Percentiles rank a stretch among this genome's conserved stretches.
Conservation (phyloP, 2,888 invertebrate genomes). For the Diarsia rubi region DNA sequence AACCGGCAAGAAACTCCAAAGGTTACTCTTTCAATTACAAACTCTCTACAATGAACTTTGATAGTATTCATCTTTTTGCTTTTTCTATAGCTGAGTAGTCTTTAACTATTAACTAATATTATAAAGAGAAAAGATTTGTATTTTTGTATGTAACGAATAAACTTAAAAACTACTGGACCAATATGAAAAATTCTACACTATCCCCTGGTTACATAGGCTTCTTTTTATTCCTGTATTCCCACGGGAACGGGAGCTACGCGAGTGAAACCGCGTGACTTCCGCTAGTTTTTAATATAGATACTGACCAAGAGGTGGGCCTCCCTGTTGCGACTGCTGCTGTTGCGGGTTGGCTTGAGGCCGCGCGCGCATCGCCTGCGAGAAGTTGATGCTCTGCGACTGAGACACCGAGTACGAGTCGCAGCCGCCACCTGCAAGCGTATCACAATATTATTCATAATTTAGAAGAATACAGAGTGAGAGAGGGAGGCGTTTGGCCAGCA, state of each 20-base stretch:
- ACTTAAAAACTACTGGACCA: too few relatives aligned
- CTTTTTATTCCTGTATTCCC: too few relatives aligned
- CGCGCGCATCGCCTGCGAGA: slow-evolving; percentile 94
- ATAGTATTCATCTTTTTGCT: not conserved
- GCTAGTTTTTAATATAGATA: not conserved
- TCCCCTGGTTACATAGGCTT: too few relatives aligned
- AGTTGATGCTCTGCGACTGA: slow-evolving; percentile 96
- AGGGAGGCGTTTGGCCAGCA: not conserved
- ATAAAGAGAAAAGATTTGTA: too few relatives aligned
- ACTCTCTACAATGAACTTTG: not conserved
- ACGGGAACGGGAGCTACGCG: too few relatives aligned
- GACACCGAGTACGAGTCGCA: slow-evolving; percentile 93
- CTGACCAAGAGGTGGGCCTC: slow-evolving; percentile 79
- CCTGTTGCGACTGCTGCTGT: slow-evolving; percentile 65
- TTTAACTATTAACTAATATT: too few relatives aligned
- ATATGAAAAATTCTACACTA: too few relatives aligned
- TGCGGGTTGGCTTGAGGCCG: slow-evolving; percentile 80
- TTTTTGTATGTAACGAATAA: too few relatives aligned
- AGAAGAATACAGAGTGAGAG: not conserved
- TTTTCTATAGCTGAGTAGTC: not conserved
- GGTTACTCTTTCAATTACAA: too few relatives aligned
- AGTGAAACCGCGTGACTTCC: too few relatives aligned
- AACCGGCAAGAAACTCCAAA: too few relatives aligned
- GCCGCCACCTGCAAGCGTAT: slow-evolving; percentile 81
- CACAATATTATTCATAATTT: not conserved